phyloP scores from a whole-genome alignment of 2,888 invertebrate genomes.

The Elegia similella region DNA sequence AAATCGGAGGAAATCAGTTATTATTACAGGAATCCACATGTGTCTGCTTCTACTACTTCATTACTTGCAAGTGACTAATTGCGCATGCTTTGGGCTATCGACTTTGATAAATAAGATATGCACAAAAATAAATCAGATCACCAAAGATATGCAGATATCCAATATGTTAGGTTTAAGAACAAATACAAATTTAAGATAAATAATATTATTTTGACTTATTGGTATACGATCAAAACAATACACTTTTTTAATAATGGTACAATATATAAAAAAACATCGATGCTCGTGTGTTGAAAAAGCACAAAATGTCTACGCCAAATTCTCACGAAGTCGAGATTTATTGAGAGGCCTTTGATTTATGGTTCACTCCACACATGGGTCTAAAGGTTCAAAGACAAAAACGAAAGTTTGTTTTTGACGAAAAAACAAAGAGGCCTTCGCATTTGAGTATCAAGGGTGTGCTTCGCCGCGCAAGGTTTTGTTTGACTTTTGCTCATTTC shows the following conservation, averaged over 20 bases:
- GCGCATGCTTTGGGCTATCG: too few relatives aligned
- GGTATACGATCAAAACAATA: background rate
- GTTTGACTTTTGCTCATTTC: constrained; percentile 10
- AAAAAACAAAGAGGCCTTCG: constrained; percentile 56
- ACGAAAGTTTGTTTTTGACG: constrained; percentile 61
- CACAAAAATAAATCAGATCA: too few relatives aligned
- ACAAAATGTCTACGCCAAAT: constrained; percentile 56
- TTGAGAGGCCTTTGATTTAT: constrained; percentile 75
- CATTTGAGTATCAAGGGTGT: constrained; percentile 44
- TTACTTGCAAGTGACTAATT: too few relatives aligned
- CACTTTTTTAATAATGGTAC: background rate
- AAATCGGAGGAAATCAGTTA: too few relatives aligned
- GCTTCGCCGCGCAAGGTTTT: constrained; percentile 28
- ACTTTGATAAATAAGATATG: too few relatives aligned
- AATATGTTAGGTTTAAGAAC: too few relatives aligned
- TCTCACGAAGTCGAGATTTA: constrained; percentile 68
- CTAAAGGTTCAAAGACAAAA: constrained; percentile 69
- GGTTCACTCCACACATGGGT: constrained; percentile 68
- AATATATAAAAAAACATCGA: constrained; percentile 3
- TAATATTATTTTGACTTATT: too few relatives aligned
- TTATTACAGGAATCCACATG: too few relatives aligned
- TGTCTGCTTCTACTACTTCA: too few relatives aligned
- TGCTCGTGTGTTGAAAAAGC: constrained; percentile 42
- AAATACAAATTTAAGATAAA: too few relatives aligned
- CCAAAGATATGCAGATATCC: too few relatives aligned